Evolutionary conservation across 2,888 invertebrate species (phyloP).

Genomic region (Cantharis lateralis): DNA sequence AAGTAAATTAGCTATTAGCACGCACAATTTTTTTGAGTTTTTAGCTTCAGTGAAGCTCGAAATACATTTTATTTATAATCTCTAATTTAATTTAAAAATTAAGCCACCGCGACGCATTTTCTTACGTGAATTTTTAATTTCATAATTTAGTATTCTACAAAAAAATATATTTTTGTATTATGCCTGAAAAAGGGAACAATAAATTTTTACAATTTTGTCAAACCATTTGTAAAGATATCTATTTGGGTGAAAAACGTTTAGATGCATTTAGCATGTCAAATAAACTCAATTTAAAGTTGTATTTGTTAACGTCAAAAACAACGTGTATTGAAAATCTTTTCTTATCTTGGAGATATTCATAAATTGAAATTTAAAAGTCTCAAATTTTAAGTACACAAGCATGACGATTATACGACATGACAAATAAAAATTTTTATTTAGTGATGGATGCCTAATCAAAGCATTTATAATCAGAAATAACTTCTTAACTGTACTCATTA

Average conservation of each 20-base stretch:
- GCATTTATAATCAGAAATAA: background rate
- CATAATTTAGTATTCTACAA: background rate
- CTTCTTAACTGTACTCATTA: background rate
- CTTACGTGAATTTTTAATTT: background rate
- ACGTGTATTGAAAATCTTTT: background rate
- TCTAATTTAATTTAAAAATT: background rate
- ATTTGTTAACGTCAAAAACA: conserved; percentile 3
- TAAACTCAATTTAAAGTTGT: conserved; percentile 4
- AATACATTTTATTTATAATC: background rate
- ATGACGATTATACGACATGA: background rate
- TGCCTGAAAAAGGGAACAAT: background rate
- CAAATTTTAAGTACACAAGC: background rate
- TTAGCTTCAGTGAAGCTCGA: background rate
- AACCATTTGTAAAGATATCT: background rate
- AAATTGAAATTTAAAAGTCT: background rate
- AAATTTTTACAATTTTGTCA: background rate
- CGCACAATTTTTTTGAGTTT: background rate
- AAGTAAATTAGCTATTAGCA: background rate
- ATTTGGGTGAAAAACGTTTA: background rate
- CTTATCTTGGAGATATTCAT: background rate
- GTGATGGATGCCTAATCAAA: background rate
- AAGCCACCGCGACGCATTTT: background rate
- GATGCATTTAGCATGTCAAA: background rate
- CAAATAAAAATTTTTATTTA: background rate
- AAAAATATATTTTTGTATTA: background rate